These are phyloP conservation scores for Lycaena phlaeas DNA, from an alignment of 2,888 invertebrate genomes.

Conservation along the genomic window DNA sequence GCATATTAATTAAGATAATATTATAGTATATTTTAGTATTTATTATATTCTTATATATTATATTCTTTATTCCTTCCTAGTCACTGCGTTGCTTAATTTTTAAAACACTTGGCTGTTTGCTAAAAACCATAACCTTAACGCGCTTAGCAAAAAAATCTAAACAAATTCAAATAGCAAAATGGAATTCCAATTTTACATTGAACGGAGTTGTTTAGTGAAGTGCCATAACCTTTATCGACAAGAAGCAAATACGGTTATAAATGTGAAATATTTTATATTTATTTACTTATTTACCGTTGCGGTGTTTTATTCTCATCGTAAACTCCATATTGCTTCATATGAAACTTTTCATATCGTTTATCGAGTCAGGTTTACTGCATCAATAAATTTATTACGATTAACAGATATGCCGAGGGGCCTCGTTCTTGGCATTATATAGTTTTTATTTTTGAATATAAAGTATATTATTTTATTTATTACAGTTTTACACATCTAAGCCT, in stretches of 20 bases:
- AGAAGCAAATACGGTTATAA: conserved; percentile 9
- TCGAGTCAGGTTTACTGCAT: conserved; percentile 9
- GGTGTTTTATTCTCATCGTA: conserved; percentile 6
- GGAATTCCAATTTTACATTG: not conserved
- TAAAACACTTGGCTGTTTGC: too few relatives aligned
- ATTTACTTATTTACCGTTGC: conserved; percentile 5
- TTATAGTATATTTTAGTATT: too few relatives aligned
- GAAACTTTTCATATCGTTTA: conserved; percentile 10
- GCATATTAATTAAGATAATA: too few relatives aligned
- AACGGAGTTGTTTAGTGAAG: not conserved
- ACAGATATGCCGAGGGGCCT: not conserved
- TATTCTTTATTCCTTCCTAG: too few relatives aligned
- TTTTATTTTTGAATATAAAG: too few relatives aligned
- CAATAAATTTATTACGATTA: conserved; percentile 8
- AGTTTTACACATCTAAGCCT: too few relatives aligned
- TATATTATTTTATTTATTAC: too few relatives aligned
- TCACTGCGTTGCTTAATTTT: too few relatives aligned
- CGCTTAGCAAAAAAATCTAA: too few relatives aligned
- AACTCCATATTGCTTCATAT: conserved; percentile 4
- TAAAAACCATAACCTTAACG: too few relatives aligned
- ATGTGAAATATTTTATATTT: conserved; percentile 10
- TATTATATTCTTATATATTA: too few relatives aligned
- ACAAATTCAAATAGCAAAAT: not conserved
- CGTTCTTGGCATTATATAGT: not conserved
- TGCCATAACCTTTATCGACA: not conserved